These are phyloP conservation scores for Ginglymostoma cirratum DNA, from an alignment of 2,113 vertebrate genomes.

Conservation along the genomic window DNA sequence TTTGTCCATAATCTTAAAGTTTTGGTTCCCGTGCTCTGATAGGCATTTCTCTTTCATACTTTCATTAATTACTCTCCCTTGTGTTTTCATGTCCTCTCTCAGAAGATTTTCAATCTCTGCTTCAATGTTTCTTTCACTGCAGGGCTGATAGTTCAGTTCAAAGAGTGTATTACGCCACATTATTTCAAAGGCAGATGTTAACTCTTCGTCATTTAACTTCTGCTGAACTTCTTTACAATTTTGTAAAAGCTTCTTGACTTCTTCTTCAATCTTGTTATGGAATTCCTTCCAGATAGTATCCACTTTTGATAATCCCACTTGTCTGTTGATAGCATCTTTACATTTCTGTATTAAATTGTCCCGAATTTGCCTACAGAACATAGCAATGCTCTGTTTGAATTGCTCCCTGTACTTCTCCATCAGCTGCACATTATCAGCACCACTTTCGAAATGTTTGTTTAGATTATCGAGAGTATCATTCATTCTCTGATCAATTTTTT, in stretches of 20 bases:
- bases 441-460: slow-evolving; percentile 44
- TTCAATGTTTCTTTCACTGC: slow-evolving; percentile 50
- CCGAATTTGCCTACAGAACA: slow-evolving; percentile 45
- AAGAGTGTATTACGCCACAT: slow-evolving; percentile 53
- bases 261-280: slow-evolving; percentile 48
- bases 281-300: slow-evolving; percentile 47
- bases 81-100: slow-evolving; percentile 48
- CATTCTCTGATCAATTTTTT: slow-evolving; percentile 44
- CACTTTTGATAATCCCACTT: slow-evolving; percentile 47
- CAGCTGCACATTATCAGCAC: slow-evolving; percentile 44
- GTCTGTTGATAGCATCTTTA: slow-evolving; percentile 43
- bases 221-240: slow-evolving; percentile 45
- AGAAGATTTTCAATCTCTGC: slow-evolving; percentile 48
- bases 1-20: background rate
- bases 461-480: slow-evolving; percentile 9
- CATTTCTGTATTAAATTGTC: slow-evolving; percentile 43
- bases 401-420: slow-evolving; percentile 51
- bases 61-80: slow-evolving; percentile 48
- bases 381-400: slow-evolving; percentile 46
- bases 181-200: slow-evolving; percentile 55
- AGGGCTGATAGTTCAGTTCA: slow-evolving; percentile 39
- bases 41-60: slow-evolving; percentile 45
- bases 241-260: slow-evolving; percentile 46
- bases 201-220: slow-evolving; percentile 44
- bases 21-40: background rate